Conservation (phyloP, 2,797 vertebrate species). For the Capromys pilorides region DNA sequence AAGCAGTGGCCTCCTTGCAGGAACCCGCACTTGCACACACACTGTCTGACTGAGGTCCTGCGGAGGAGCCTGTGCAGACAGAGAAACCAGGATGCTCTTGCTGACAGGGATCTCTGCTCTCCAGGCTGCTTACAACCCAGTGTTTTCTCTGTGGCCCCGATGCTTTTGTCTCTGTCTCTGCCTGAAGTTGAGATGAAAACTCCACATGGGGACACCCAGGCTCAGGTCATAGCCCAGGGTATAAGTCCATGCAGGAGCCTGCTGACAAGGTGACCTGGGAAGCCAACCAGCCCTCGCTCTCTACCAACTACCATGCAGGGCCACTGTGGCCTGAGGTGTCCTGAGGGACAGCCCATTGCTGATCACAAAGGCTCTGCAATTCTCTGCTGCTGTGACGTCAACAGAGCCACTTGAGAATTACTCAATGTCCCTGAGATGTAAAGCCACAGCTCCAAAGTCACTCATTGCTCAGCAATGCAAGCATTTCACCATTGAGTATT, state of each 20-base stretch:
- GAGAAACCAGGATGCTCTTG: neutral
- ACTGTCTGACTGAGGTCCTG: neutral
- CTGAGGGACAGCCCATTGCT: neutral
- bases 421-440: neutral
- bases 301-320: fast-evolving
- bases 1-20: neutral
- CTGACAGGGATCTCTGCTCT: neutral
- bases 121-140: neutral
- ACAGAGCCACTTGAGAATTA: fast-evolving
- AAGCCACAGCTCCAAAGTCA: neutral
- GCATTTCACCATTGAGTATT: neutral
- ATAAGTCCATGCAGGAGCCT: fast-evolving
- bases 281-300: neutral
- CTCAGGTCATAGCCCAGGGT: neutral
- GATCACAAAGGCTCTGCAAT: neutral
- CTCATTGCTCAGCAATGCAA: neutral
- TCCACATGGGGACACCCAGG: neutral
- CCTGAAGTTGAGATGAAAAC: neutral
- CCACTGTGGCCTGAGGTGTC: fast-evolving
- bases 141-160: neutral
- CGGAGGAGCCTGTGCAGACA: neutral
- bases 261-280: neutral
- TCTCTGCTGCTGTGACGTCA: fast-evolving
- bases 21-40: neutral
- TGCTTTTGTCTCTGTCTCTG: neutral